Percentiles rank a stretch among this genome's conserved stretches.
Evolutionary conservation across 2,888 invertebrate genomes (phyloP).

Genomic region (Junonia oenone): DNA sequence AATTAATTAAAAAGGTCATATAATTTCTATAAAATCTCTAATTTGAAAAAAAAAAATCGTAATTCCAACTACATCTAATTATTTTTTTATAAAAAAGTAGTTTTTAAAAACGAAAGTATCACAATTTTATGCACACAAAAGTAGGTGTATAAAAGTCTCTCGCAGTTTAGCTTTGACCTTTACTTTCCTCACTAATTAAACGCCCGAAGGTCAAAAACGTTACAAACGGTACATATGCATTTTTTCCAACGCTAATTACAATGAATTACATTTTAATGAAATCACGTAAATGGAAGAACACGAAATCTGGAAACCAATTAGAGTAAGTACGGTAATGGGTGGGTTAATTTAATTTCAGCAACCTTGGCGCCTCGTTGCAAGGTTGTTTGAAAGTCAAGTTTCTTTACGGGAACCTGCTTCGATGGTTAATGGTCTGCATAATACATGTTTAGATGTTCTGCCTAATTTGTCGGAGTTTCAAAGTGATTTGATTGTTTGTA

Average conservation of each 20-base stretch:
- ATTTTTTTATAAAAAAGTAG: too few relatives aligned
- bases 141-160: too few relatives aligned
- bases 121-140: too few relatives aligned
- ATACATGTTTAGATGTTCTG: constrained; percentile 8
- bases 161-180: too few relatives aligned
- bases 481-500: too few relatives aligned
- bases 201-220: too few relatives aligned
- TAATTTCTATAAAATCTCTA: too few relatives aligned
- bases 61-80: too few relatives aligned
- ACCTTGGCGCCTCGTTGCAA: background rate
- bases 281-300: constrained; percentile 10
- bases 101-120: too few relatives aligned
- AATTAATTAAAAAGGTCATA: too few relatives aligned
- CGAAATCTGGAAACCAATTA: constrained; percentile 23
- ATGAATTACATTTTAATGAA: constrained; percentile 22
- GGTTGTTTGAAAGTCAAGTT: constrained; percentile 1
- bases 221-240: background rate
- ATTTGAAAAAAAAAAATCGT: too few relatives aligned
- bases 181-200: background rate
- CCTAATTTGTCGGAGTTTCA: too few relatives aligned
- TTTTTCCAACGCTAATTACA: constrained; percentile 20
- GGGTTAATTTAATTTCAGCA: constrained; percentile 11
- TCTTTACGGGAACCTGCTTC: constrained; percentile 8
- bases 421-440: constrained; percentile 13
- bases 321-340: constrained; percentile 18